phyloP scores from a whole-genome alignment of 2,888 invertebrate species.

The Lepidocyrtoides sp. region DNA sequence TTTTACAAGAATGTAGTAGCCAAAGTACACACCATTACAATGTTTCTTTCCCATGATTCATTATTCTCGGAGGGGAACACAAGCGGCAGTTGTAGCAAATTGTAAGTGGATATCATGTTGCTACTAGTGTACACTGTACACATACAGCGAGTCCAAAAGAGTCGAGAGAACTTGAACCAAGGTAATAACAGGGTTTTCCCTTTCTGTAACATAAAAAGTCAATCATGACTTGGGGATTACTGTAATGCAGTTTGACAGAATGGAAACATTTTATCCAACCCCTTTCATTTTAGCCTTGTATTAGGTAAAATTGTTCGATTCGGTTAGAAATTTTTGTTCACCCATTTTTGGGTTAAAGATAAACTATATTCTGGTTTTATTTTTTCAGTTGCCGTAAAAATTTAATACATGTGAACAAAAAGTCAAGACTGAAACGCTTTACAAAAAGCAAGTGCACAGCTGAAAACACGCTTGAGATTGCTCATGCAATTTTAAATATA shows the following conservation, averaged over 20 bases:
- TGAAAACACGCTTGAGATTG: too few species aligned
- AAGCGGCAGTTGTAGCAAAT: neutral
- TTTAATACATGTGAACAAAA: too few species aligned
- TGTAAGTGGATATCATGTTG: neutral
- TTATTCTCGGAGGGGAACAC: slow-evolving; percentile 17
- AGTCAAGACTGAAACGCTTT: too few species aligned
- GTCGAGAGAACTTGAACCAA: neutral
- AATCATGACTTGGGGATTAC: slow-evolving; percentile 27
- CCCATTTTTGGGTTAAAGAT: too few species aligned
- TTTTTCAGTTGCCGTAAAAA: too few species aligned
- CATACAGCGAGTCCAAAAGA: neutral
- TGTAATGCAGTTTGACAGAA: neutral
- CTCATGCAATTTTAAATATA: too few species aligned
- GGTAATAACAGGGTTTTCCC: neutral
- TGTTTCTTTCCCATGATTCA: slow-evolving; percentile 9
- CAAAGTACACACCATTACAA: neutral
- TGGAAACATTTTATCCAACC: neutral
- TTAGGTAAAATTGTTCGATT: neutral
- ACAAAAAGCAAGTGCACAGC: too few species aligned
- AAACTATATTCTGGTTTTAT: too few species aligned
- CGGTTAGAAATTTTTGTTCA: too few species aligned
- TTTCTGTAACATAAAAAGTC: neutral
- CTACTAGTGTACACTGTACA: too few species aligned
- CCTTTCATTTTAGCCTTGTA: neutral
- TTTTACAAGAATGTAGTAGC: neutral